Evolutionary conservation across 2,888 invertebrate species (phyloP).

Genomic region (Girardia tigrina): DNA sequence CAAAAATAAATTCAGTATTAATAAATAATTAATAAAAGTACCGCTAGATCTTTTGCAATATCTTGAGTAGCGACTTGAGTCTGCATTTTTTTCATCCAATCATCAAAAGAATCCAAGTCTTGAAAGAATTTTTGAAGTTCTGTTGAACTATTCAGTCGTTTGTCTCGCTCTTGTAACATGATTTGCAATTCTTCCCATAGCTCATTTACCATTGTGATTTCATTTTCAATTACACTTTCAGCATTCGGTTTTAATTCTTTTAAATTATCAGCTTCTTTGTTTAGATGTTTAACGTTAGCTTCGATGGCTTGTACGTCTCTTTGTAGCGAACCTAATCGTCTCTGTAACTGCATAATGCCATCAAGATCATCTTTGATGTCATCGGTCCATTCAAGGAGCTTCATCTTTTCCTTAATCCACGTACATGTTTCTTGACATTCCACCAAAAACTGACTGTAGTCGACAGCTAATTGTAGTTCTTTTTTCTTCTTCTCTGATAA

Average conservation of each 20-base stretch:
- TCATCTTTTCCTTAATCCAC: constrained; percentile 98
- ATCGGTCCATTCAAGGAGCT: constrained; percentile 90
- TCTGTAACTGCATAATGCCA: constrained; percentile 85
- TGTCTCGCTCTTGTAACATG: constrained; percentile 89
- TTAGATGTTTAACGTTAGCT: constrained; percentile 79
- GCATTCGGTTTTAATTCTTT: constrained; percentile 37
- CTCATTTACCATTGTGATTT: constrained; percentile 73
- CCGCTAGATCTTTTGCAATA: constrained; percentile 47
- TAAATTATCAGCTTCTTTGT: constrained; percentile 53
- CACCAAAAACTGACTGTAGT: constrained; percentile 96
- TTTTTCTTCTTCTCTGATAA: constrained; percentile 91
- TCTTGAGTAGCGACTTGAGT: constrained; percentile 59
- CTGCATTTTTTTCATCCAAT: constrained; percentile 95
- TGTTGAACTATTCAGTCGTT: constrained; percentile 93
- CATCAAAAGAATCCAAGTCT: constrained; percentile 97
- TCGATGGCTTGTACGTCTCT: constrained; percentile 94
- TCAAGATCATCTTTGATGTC: constrained; percentile 91
- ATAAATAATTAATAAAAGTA: neutral
- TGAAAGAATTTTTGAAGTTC: constrained; percentile 72
- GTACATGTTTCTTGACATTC: constrained; percentile 92
- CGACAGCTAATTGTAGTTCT: constrained; percentile 84
- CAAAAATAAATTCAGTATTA: neutral
- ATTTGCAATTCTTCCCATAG: constrained; percentile 93
- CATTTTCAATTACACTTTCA: constrained; percentile 71
- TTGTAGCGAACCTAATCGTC: constrained; percentile 92